Conservation (phyloP, 2,113 vertebrate species). For the Microcebus griseorufus region DNA sequence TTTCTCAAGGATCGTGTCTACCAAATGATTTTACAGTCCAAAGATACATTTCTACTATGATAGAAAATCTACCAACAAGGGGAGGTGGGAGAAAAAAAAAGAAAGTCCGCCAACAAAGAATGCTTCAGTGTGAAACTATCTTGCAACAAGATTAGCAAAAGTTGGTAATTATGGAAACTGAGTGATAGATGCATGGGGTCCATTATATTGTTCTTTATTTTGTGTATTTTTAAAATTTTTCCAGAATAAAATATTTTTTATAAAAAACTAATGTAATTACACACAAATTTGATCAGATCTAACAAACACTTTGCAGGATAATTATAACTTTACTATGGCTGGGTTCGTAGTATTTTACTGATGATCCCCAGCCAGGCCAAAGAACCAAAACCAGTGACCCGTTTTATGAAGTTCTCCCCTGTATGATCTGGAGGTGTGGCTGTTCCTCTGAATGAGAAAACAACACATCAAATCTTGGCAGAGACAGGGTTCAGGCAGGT, state of each 20-base stretch:
- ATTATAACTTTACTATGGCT: not conserved
- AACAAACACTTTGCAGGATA: not conserved
- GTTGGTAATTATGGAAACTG: not conserved
- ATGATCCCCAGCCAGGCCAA: constrained; percentile 28
- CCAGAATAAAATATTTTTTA: not conserved
- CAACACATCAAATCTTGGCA: not conserved
- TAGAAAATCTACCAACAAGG: constrained; percentile 32
- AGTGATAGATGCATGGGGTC: not conserved
- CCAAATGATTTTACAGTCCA: constrained; percentile 21
- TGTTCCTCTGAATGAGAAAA: not conserved
- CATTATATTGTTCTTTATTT: not conserved
- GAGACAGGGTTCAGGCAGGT: not conserved
- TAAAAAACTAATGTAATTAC: not conserved
- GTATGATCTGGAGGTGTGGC: not conserved
- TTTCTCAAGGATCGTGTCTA: not conserved
- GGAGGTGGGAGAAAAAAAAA: not conserved
- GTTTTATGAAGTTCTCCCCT: not conserved
- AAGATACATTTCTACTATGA: not conserved
- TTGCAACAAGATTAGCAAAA: not conserved
- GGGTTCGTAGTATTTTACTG: not conserved
- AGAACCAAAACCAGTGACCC: constrained; percentile 13
- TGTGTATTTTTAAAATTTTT: not conserved
- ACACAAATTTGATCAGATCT: not conserved
- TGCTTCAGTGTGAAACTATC: not conserved
- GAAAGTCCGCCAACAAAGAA: constrained; percentile 7